Percentiles rank a stretch among this genome's conserved stretches.
Conservation (phyloP, 2,113 vertebrate genomes). For the Tyto alba region DNA sequence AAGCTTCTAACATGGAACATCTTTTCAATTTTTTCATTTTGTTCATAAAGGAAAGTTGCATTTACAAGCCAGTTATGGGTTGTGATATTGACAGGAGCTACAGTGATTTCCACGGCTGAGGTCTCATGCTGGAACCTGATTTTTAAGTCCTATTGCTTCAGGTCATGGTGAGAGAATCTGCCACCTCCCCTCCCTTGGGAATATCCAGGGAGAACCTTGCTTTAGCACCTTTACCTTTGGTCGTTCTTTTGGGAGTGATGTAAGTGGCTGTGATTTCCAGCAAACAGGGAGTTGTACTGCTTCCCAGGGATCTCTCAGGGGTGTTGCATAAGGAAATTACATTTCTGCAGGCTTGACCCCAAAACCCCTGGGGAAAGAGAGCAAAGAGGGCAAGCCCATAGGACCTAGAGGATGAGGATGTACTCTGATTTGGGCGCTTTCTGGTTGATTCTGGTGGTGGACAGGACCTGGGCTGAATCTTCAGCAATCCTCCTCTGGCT, state of each 20-base stretch:
- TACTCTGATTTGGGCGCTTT: not conserved
- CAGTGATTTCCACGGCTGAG: not conserved
- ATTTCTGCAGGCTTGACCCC: not conserved
- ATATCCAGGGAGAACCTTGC: not conserved
- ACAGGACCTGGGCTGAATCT: not conserved
- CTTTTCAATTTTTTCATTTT: not conserved
- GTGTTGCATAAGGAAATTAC: not conserved
- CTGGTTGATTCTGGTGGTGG: not conserved
- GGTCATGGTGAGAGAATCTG: not conserved
- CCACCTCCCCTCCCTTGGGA: not conserved
- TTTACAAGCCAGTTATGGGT: not conserved
- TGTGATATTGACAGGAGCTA: not conserved
- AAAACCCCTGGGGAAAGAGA: not conserved
- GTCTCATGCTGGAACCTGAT: not conserved
- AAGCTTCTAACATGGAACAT: not conserved
- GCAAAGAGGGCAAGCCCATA: not conserved
- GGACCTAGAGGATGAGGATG: not conserved
- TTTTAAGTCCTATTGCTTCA: not conserved
- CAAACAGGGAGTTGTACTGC: not conserved
- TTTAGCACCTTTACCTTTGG: not conserved
- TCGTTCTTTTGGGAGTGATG: not conserved
- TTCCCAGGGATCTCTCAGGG: not conserved
- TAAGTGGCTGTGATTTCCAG: not conserved
- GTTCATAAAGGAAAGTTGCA: not conserved
- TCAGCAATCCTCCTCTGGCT: not conserved